Percentiles rank a stretch among this genome's conserved stretches.
phyloP scores from a whole-genome alignment of 2,797 vertebrate genomes.

The Poeciliopsis turneri region DNA sequence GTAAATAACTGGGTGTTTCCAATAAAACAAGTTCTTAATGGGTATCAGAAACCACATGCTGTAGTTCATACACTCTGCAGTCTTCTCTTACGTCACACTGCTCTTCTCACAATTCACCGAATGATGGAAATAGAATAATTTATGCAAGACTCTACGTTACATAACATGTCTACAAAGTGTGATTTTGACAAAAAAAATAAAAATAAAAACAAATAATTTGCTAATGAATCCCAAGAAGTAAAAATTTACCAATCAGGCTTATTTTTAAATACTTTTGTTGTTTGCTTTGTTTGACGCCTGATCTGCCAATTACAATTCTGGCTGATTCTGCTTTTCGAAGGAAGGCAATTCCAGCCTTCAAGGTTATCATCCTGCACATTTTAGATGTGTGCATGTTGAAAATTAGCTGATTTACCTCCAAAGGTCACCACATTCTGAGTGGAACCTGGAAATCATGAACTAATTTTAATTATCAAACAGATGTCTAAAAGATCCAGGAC shows the following conservation, averaged over 20 bases:
- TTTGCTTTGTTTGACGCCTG: background rate
- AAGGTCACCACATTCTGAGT: background rate
- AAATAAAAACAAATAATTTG: background rate
- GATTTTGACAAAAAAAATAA: background rate
- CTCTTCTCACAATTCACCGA: background rate
- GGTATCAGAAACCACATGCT: conserved; percentile 12
- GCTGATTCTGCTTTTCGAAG: background rate
- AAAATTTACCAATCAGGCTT: background rate
- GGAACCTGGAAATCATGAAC: background rate
- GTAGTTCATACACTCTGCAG: conserved; percentile 8
- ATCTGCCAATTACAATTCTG: background rate
- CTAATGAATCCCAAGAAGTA: background rate
- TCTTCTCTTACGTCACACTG: conserved; percentile 5
- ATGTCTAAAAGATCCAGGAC: background rate
- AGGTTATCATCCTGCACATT: background rate
- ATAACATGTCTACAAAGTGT: background rate
- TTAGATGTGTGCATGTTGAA: background rate
- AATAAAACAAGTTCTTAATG: conserved; percentile 47
- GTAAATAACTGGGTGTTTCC: conserved; percentile 56
- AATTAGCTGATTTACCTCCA: background rate
- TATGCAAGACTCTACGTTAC: background rate
- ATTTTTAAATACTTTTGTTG: background rate
- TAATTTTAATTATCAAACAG: background rate
- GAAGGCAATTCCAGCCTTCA: background rate
- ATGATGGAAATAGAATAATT: background rate